phyloP scores from a whole-genome alignment of 1,140 invertebrate genomes.

The Leptoteleia sp. region DNA sequence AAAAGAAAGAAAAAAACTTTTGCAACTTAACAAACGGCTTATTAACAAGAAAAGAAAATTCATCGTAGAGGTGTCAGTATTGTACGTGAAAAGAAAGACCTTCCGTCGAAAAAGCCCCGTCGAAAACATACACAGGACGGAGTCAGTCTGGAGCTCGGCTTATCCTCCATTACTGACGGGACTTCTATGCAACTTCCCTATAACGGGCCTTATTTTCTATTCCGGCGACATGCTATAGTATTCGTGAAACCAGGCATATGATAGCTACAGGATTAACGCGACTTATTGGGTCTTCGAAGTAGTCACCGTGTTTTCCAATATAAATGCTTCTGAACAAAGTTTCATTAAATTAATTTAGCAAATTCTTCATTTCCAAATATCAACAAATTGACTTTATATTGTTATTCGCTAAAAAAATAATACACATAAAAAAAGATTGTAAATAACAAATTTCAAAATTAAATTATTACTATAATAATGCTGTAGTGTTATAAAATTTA shows the following conservation, averaged over 20 bases:
- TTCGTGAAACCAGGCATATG: slow-evolving; percentile 69
- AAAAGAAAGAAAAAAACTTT: not conserved
- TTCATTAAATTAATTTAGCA: slow-evolving; percentile 74
- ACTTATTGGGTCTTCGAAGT: slow-evolving; percentile 61
- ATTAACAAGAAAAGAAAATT: slow-evolving; percentile 14
- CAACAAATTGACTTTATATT: too few relatives aligned
- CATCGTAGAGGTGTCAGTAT: slow-evolving; percentile 14
- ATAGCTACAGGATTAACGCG: slow-evolving; percentile 73
- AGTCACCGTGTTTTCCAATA: slow-evolving; percentile 23
- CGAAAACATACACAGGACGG: slow-evolving; percentile 41
- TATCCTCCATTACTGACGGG: slow-evolving; percentile 74
- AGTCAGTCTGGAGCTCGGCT: slow-evolving; percentile 69
- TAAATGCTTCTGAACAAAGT: slow-evolving; percentile 61
- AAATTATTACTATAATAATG: too few relatives aligned
- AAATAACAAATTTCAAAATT: too few relatives aligned
- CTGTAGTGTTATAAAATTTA: too few relatives aligned
- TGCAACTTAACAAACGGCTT: slow-evolving; percentile 6
- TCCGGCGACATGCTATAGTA: slow-evolving; percentile 62
- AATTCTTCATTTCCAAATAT: slow-evolving; percentile 48
- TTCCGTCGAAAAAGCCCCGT: slow-evolving; percentile 17
- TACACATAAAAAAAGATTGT: too few relatives aligned
- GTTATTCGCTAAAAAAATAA: not conserved
- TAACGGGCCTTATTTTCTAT: slow-evolving; percentile 69
- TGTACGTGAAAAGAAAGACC: slow-evolving; percentile 15
- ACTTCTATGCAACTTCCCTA: slow-evolving; percentile 19